Conservation (phyloP, 2,797 vertebrate genomes). For the Xiphophorus birchmanni region DNA sequence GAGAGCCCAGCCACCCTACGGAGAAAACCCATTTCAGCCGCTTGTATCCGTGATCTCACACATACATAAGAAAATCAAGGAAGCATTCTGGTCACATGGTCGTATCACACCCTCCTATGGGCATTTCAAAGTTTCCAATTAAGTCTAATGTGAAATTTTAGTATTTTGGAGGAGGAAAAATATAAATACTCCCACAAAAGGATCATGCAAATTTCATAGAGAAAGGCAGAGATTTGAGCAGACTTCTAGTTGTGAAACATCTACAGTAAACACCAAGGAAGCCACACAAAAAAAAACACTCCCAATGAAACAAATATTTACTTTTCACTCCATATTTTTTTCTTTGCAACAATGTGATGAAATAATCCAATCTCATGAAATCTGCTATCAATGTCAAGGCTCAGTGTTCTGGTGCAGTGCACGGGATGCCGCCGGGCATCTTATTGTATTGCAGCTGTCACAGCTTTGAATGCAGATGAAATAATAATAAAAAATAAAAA, state of each 20-base stretch:
- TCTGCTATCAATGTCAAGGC: conserved; percentile 8
- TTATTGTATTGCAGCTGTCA: conserved; percentile 57
- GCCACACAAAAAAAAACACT: no score
- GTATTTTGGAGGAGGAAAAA: not conserved
- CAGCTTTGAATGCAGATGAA: conserved; percentile 63
- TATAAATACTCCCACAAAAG: not conserved
- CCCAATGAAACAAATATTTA: conserved; percentile 8
- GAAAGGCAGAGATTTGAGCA: not conserved
- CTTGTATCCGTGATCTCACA: not conserved
- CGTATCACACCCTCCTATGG: not conserved
- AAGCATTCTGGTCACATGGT: no score
- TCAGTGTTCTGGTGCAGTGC: conserved; percentile 12
- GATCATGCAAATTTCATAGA: not conserved
- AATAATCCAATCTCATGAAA: conserved; percentile 24
- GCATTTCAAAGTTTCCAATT: not conserved
- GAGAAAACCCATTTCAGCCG: no score
- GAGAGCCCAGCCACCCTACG: no score
- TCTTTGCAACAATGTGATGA: conserved; percentile 10
- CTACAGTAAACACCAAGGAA: not conserved
- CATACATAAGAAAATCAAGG: not conserved
- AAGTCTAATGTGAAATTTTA: not conserved
- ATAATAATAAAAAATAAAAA: conserved; percentile 60
- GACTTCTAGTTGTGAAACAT: not conserved
- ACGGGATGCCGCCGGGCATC: conserved; percentile 37
- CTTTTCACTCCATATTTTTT: not conserved